Evolutionary conservation across 2,888 invertebrate genomes (phyloP), one percentile per base, ranked within the genome.

Genomic region (Melinopterus prodromus): DNA sequence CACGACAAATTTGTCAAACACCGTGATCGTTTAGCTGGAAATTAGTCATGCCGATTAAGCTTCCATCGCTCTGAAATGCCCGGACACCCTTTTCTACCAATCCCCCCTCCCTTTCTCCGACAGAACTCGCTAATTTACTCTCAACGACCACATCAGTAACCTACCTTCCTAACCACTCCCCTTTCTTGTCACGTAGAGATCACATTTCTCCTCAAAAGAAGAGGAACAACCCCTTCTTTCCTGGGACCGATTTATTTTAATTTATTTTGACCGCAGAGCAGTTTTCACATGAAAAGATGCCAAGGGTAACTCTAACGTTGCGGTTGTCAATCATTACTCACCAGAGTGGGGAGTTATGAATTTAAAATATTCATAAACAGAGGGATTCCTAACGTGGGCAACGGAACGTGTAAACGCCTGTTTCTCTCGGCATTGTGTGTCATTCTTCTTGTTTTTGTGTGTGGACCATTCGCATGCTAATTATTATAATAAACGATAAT

Each of bases 221-320:
- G 26, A 26, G 3, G 26, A 26, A 26, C 26, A 3, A 26, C 1
- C 26, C 26, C 26, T 26, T 26, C n/a, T n/a, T 26, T 26, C 26
- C 26, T 26, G 16, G 15, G 16, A 16, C 69, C 70, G 70, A 77
- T 77, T 77, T 69, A 77, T 77, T 77, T 53, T 77, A 77, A 77
- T 77, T 26, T 77, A 77, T 77, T 77, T 77, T 69, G 77, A 77
- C 77, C 77, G 77, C 77, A 77, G 12, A n/a, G 36, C 37, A 35
- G 74, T 35, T 35, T 35, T 35, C 35, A 74, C 71, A 16, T 16
- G 35, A 6, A 70, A 9, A 70, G 70, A 70, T 16, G 70, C n/a
- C 5, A 70, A 9, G 70, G 16, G 70, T 16, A 71, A 71, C 71
- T 15, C 26, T 71, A 15, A 70, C 6, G 12, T 71, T 35, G 71